These are phyloP conservation scores for Trachelus tabidus DNA, from an alignment of 2,888 invertebrate genomes.

Conservation along the genomic window DNA sequence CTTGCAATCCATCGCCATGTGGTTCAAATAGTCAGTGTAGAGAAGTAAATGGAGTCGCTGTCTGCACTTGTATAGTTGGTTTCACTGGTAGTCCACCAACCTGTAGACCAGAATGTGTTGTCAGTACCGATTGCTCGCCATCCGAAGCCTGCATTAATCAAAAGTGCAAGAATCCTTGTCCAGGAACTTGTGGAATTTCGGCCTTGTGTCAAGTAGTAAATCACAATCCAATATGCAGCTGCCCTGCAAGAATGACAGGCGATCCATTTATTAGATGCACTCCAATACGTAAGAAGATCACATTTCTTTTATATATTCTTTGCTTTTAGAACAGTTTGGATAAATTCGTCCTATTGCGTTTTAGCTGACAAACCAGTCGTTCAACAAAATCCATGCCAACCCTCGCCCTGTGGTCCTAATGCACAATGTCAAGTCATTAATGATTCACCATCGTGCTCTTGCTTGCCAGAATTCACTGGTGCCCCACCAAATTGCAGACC, in stretches of 20 bases:
- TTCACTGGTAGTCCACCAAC: slow-evolving; percentile 79
- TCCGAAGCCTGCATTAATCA: slow-evolving; percentile 81
- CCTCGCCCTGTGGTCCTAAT: slow-evolving; percentile 81
- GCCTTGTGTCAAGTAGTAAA: slow-evolving; percentile 78
- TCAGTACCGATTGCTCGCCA: slow-evolving; percentile 79
- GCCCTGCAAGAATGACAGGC: slow-evolving; percentile 74
- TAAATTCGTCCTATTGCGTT: slow-evolving; percentile 17
- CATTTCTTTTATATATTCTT: slow-evolving; percentile 2
- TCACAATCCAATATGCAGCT: slow-evolving; percentile 82
- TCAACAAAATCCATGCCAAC: slow-evolving; percentile 74
- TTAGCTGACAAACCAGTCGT: slow-evolving; percentile 34
- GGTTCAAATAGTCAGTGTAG: slow-evolving; percentile 81
- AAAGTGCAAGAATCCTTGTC: slow-evolving; percentile 82
- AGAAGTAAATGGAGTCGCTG: slow-evolving; percentile 75
- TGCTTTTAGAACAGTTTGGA: slow-evolving; percentile 3
- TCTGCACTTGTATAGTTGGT: slow-evolving; percentile 78
- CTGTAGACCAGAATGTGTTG: slow-evolving; percentile 79
- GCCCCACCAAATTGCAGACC: slow-evolving; percentile 79
- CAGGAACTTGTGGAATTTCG: slow-evolving; percentile 78
- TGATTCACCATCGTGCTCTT: slow-evolving; percentile 74
- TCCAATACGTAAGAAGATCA: slow-evolving; percentile 69
- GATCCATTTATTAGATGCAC: slow-evolving; percentile 79
- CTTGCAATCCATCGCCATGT: slow-evolving; percentile 79
- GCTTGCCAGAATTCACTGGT: slow-evolving; percentile 75
- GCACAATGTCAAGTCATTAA: slow-evolving; percentile 75